These are phyloP conservation scores for Ridgeia piscesae DNA, from an alignment of 1,140 invertebrate genomes.

Conservation along the genomic window DNA sequence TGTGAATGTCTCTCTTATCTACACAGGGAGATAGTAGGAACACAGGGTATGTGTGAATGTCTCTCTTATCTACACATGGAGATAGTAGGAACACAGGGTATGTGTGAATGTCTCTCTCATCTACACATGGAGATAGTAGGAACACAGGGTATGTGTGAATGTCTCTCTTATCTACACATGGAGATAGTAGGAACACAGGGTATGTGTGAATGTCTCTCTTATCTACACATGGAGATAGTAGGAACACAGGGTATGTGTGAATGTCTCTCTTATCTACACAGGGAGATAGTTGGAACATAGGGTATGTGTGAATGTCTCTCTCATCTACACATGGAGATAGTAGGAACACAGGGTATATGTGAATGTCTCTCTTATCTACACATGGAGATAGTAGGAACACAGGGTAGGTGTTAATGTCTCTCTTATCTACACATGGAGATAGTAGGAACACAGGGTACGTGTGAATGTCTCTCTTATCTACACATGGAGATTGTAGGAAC, in stretches of 20 bases:
- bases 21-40: background rate
- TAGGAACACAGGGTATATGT: background rate
- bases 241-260: background rate
- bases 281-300: background rate
- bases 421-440: background rate
- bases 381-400: background rate
- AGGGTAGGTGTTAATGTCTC: background rate
- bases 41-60: background rate
- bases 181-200: background rate
- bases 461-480: background rate
- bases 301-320: background rate
- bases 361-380: background rate
- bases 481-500: conserved; percentile 4
- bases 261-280: background rate
- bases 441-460: background rate
- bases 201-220: background rate
- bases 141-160: background rate
- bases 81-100: background rate
- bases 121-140: background rate
- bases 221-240: background rate
- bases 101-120: background rate
- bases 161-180: background rate
- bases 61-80: background rate
- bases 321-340: background rate
- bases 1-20: background rate